phyloP scores from a whole-genome alignment of 2,888 invertebrate species.

The Synergus japonicus region DNA sequence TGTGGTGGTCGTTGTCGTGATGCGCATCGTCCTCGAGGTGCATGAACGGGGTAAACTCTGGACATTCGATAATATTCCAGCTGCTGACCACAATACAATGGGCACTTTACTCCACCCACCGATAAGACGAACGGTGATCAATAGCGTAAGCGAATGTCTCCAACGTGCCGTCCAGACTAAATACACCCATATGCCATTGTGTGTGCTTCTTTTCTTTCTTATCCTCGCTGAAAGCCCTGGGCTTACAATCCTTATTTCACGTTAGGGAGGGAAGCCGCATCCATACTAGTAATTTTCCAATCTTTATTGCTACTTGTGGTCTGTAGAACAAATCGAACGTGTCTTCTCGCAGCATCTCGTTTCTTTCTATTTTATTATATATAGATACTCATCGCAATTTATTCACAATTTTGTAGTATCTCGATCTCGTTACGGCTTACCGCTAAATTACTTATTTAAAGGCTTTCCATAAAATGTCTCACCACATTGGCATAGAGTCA shows the following conservation, averaged over 20 bases:
- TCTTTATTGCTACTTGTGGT: conserved; percentile 12
- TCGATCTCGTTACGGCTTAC: not conserved
- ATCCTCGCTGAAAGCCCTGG: conserved; percentile 11
- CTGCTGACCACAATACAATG: conserved; percentile 65
- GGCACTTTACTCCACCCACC: conserved; percentile 57
- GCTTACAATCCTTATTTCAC: conserved; percentile 20
- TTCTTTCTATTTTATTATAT: not conserved
- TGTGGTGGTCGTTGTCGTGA: conserved; percentile 59
- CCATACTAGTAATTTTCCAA: conserved; percentile 13
- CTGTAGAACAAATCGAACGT: not conserved
- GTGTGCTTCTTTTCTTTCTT: conserved; percentile 15
- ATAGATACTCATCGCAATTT: not conserved
- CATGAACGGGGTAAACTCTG: conserved; percentile 50
- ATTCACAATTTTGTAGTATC: not conserved
- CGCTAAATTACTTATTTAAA: not conserved
- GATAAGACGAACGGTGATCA: conserved; percentile 60
- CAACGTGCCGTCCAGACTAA: conserved; percentile 39
- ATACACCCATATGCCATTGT: conserved; percentile 33
- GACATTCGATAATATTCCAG: conserved; percentile 66
- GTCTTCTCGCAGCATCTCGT: not conserved
- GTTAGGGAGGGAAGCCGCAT: not conserved
- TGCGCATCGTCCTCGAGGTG: conserved; percentile 43
- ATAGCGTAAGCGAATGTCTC: conserved; percentile 48
- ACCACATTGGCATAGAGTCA: not conserved
- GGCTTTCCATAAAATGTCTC: not conserved